A percentile compares a stretch with the other conserved stretches of the same genome.
Conservation (phyloP, 2,888 invertebrate genomes). For the Ectemnius cavifrons region DNA sequence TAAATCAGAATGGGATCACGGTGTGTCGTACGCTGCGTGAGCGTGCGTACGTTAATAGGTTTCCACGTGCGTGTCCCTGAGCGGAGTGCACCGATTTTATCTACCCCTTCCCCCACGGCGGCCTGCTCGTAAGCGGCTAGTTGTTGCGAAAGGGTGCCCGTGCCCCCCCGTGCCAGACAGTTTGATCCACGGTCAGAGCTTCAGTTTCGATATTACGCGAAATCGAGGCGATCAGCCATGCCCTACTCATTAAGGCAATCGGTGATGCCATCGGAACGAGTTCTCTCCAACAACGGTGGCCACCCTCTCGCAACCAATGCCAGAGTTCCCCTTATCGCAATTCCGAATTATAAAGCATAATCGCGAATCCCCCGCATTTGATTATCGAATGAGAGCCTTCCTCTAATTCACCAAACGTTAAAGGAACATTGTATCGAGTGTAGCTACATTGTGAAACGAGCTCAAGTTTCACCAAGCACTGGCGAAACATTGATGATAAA, state of each 20-base stretch:
- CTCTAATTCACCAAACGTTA: background rate
- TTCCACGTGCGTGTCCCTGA: constrained; percentile 65
- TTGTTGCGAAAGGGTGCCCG: constrained; percentile 32
- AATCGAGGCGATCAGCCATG: constrained; percentile 46
- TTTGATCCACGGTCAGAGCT: constrained; percentile 57
- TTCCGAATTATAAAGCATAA: constrained; percentile 18
- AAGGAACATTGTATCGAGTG: constrained; percentile 27
- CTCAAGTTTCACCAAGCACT: too few relatives aligned
- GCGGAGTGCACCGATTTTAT: constrained; percentile 71
- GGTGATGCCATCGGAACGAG: constrained; percentile 11
- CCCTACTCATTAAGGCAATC: constrained; percentile 46
- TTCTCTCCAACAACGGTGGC: background rate
- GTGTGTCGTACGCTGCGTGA: constrained; percentile 29
- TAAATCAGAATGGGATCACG: constrained; percentile 51
- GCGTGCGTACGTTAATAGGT: constrained; percentile 64
- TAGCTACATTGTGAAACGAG: too few relatives aligned
- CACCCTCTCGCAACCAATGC: background rate
- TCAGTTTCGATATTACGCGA: constrained; percentile 52
- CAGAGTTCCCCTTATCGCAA: background rate
- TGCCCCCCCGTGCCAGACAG: constrained; percentile 46
- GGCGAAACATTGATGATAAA: too few relatives aligned
- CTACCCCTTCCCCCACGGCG: constrained; percentile 61
- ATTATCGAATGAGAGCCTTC: background rate
- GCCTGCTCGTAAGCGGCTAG: constrained; percentile 13
- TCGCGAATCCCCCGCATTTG: constrained; percentile 10